Base-by-base conservation (phyloP, 2,113 vertebrate genomes). In the Falco punctatus region DNA sequence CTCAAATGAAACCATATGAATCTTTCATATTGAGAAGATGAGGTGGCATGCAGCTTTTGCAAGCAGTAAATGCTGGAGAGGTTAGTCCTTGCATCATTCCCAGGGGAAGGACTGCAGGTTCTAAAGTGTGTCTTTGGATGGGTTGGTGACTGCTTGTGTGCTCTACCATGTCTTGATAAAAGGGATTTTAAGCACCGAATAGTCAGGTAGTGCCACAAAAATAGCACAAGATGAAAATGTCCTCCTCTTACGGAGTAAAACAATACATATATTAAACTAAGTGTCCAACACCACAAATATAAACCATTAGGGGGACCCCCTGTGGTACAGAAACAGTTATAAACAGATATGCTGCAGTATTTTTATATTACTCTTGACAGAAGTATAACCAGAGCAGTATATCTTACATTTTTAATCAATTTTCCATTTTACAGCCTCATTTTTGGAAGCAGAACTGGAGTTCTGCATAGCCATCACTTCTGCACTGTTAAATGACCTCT, bases 371-470 rank as follows among this genome's bases (percentile, higher is more conserved):
- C 78, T 92, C 96, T 83, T 7, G 38, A 81, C 44, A 88, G 77
- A 94, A 84, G 15, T 82, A 78, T 86, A 96, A 67, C 48, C 77
- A 92, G 58, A 91, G 64, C 26, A 40, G 30, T 83, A 82, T 80
- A 83, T 93, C 83, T 95, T 82, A 89, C 30, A 81, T 95, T 96
- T 96, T 96, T 94, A 96, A 96, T 91, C 78, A 82, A 70, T 95
- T 94, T 96, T 81, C 81, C 70, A 75, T 96, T 96, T 95, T 89
- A 94, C 55, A 82, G 23, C 38, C 78, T 83, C 59, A n/a, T 92
- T 93, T 92, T 95, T 3, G 5, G 83, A 73, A 91, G 64, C 51
- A 69, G 71, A 86, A 46, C 44, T 52, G 69, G 40, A 74, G 46
- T 42, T 93, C 66, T 89, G 66, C 49, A 48, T 33, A 93, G 40